phyloP scores from a whole-genome alignment of 2,113 vertebrate species.

The Chlamydotis undulata region DNA sequence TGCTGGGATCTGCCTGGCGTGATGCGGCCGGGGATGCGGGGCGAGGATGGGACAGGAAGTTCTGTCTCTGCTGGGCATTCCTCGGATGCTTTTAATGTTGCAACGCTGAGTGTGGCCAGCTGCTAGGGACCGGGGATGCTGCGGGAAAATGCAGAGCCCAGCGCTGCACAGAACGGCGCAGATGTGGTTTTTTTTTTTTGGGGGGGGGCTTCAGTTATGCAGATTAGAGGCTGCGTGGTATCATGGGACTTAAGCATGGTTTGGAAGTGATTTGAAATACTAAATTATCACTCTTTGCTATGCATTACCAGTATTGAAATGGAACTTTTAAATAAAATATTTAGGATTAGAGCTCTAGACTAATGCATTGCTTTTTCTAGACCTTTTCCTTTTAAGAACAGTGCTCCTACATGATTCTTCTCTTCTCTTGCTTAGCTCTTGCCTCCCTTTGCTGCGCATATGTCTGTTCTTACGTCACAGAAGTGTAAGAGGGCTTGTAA shows the following conservation, averaged over 20 bases:
- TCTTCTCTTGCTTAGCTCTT: neutral
- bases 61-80: neutral
- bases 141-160: neutral
- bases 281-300: rapidly evolving
- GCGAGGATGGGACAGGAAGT: neutral
- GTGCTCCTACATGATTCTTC: neutral
- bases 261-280: neutral
- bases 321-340: neutral
- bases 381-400: neutral
- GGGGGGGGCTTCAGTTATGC: no score
- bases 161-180: rapidly evolving
- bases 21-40: neutral
- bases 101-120: neutral
- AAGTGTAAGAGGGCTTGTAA: neutral
- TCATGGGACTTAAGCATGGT: neutral
- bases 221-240: neutral
- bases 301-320: rapidly evolving
- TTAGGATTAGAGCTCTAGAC: neutral
- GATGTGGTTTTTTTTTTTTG: no score
- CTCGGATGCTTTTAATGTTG: neutral
- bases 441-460: neutral
- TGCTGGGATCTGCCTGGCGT: neutral
- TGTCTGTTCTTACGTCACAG: neutral
- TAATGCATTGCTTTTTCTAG: rapidly evolving
- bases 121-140: neutral